Evolutionary conservation across 2,888 invertebrate species (phyloP), one percentile per base, ranked within the genome.

Genomic region (Adelphocoris suturalis): DNA sequence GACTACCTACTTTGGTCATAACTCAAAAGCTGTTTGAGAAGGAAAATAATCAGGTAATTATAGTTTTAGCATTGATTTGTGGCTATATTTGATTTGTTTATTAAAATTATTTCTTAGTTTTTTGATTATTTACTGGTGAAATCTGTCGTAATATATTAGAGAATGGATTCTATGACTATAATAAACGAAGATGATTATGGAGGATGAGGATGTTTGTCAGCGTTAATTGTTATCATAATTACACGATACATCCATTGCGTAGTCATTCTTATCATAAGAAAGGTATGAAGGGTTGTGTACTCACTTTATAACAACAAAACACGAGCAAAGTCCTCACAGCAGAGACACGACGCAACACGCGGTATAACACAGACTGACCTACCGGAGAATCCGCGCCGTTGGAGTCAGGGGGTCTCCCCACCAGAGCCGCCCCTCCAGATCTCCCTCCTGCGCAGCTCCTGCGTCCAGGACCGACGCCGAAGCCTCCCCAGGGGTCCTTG

Each of bases 301-400:
- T 82, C 47, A 82, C 82, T 52, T 81, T 46, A 12, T 13, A 47
- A 82, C 19, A 82, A 80, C 4, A 46, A 80, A 28, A 47, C 48
- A 52, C 46, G 52, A 48, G 23, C 11, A 14, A 52, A 27, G 19
- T 52, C 47, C 52, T 48, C 5, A 52, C 46, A 16, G 46, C n/a
- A 46, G 37, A n/a, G n/a, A 52, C 82, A 82, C 82, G 82, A 82
- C 16, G 47, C 82, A 48, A 82, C 82, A 82, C 82, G 82, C 82
- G 82, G 52, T 19, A 82, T 52, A 82, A 82, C 82, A 82, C 82
- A 52, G 82, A 82, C 82, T 82, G 82, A 47, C 82, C 82, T 82
- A 23, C 82, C 82, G 82, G 82, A 23, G 82, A 78, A 47, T 46
- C 78, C 46, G 46, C 46, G 46, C 16, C n/a, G 78, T n/a, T 9